Percentiles rank a stretch among this genome's conserved stretches.
phyloP scores from a whole-genome alignment of 2,797 vertebrate species.

The Intellagama lesueurii region DNA sequence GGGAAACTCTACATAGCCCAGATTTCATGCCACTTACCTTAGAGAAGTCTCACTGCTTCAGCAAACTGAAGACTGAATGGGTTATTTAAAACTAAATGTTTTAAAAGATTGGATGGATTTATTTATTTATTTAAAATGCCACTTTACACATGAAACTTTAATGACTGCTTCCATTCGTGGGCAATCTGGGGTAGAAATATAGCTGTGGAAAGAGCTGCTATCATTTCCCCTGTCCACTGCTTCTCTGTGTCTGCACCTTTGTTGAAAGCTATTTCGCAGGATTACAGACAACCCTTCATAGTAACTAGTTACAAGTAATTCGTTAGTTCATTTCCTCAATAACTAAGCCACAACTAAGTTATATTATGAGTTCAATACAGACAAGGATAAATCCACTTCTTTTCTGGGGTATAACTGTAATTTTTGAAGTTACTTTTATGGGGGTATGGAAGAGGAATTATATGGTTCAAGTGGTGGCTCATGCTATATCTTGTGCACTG shows the following conservation, averaged over 20 bases:
- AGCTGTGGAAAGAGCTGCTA: not conserved
- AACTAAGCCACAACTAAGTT: not conserved
- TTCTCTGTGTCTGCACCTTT: not conserved
- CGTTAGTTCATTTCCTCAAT: not conserved
- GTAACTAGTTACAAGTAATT: not conserved
- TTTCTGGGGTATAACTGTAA: not conserved
- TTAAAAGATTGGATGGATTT: not conserved
- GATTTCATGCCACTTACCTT: not conserved
- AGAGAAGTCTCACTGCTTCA: not conserved
- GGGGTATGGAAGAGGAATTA: not conserved
- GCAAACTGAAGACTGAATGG: not conserved
- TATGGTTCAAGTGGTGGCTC: not conserved
- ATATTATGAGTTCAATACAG: not conserved
- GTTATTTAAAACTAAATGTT: not conserved
- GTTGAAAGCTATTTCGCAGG: not conserved
- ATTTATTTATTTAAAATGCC: not conserved
- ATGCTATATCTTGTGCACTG: not conserved
- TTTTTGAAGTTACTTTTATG: not conserved
- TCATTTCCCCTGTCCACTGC: not conserved
- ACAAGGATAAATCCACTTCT: not conserved
- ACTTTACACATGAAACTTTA: too few species aligned
- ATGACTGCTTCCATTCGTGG: too few species aligned
- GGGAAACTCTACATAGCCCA: not conserved
- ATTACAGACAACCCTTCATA: not conserved
- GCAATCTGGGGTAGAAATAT: not conserved